phyloP scores from a whole-genome alignment of 2,888 invertebrate species.

The Xestia c-nigrum region DNA sequence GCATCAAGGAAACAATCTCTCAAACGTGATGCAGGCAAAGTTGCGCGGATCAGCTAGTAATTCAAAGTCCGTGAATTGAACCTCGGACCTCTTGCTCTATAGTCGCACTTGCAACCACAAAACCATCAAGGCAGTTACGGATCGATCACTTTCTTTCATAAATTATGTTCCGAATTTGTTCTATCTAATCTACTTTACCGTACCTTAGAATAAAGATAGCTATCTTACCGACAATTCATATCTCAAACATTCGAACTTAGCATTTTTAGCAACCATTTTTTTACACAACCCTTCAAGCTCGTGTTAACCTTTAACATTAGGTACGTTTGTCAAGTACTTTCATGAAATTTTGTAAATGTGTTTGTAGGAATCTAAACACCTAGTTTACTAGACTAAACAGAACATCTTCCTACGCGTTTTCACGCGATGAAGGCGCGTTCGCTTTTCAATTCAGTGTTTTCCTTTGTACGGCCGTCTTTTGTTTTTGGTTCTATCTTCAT shows the following conservation, averaged over 20 bases:
- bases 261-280: neutral
- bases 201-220: neutral
- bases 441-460: neutral
- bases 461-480: constrained; percentile 14
- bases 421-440: neutral
- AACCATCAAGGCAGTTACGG: neutral
- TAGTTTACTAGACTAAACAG: constrained; percentile 2
- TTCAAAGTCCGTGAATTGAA: too few species aligned
- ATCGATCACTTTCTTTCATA: neutral
- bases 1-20: too few species aligned
- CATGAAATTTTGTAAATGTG: neutral
- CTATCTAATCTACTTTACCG: neutral
- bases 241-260: neutral
- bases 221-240: neutral
- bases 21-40: too few species aligned
- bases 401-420: neutral
- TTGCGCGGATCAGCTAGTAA: too few species aligned
- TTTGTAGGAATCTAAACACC: neutral
- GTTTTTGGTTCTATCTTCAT: constrained; percentile 10
- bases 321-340: neutral
- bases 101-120: neutral
- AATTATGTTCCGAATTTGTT: neutral
- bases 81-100: neutral
- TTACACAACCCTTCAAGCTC: neutral
- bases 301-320: neutral